phyloP scores from a whole-genome alignment of 2,888 invertebrate species.

The Polymixis flavicincta region DNA sequence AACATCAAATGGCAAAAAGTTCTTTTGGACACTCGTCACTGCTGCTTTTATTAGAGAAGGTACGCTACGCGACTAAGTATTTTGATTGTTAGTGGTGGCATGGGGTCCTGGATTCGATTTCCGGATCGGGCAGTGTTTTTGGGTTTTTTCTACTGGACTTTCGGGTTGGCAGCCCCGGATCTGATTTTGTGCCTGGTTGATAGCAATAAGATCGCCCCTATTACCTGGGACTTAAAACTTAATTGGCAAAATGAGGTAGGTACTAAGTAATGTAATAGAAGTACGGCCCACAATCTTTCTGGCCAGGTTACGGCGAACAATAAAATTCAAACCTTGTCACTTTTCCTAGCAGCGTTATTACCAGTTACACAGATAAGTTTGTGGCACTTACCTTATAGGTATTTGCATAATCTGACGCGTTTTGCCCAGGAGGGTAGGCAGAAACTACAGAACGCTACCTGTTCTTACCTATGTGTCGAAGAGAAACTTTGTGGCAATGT shows the following conservation, averaged over 20 bases:
- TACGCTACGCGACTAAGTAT: slow-evolving; percentile 16
- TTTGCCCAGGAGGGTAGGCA: too few relatives aligned
- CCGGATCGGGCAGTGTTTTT: neutral
- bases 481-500: neutral
- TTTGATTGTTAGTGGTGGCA: neutral
- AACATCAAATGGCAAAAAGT: slow-evolving; percentile 49
- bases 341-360: neutral
- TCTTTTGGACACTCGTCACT: slow-evolving; percentile 70
- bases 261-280: too few relatives aligned
- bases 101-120: neutral
- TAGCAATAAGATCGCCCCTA: neutral
- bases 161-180: neutral
- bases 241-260: neutral
- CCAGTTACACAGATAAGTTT: slow-evolving; percentile 5
- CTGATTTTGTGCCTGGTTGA: neutral
- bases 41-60: slow-evolving; percentile 75
- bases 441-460: neutral
- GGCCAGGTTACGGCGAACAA: too few relatives aligned
- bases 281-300: too few relatives aligned
- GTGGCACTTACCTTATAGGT: neutral
- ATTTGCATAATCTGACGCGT: too few relatives aligned
- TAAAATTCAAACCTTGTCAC: neutral
- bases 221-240: neutral
- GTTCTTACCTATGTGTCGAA: neutral
- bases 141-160: neutral